Evolutionary conservation across 2,888 invertebrate genomes (phyloP).

Genomic region (Chelonus formosanus): DNA sequence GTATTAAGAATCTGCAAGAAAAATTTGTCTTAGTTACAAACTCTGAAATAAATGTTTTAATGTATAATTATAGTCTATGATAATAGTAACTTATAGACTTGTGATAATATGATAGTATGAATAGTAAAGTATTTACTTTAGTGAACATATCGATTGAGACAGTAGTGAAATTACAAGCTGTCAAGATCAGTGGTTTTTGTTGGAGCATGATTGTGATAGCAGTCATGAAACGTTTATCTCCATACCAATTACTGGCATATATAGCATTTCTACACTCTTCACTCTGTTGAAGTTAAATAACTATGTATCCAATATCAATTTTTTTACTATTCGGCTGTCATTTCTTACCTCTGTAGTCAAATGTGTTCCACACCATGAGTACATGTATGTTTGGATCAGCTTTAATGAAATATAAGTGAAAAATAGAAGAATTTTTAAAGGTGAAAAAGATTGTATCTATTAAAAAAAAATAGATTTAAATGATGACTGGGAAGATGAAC

Average conservation of each 20-base stretch:
- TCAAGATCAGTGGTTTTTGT: conserved; percentile 33
- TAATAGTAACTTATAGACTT: neutral
- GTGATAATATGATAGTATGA: too few relatives aligned
- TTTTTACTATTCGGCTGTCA: too few relatives aligned
- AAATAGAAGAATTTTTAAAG: too few relatives aligned
- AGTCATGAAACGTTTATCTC: conserved; percentile 33
- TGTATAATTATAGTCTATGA: too few relatives aligned
- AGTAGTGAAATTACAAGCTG: conserved; percentile 28
- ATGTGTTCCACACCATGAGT: too few relatives aligned
- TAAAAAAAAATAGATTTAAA: too few relatives aligned
- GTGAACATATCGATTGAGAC: conserved; percentile 40
- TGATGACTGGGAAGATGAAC: neutral
- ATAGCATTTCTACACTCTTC: conserved; percentile 28
- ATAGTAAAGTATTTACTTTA: conserved; percentile 31
- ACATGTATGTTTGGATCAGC: too few relatives aligned
- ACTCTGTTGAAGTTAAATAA: neutral
- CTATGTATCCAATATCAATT: too few relatives aligned
- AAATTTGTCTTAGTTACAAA: neutral
- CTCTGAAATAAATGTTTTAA: too few relatives aligned
- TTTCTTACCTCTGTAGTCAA: too few relatives aligned
- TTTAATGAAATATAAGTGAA: too few relatives aligned
- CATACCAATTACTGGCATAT: conserved; percentile 36
- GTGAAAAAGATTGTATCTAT: too few relatives aligned
- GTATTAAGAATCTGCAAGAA: conserved; percentile 34
- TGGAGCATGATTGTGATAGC: conserved; percentile 35